A percentile compares a stretch with the other conserved stretches of the same genome.
These are phyloP conservation scores for Takifugu rubripes DNA, from an alignment of 2,797 vertebrate species.

Conservation along the genomic window DNA sequence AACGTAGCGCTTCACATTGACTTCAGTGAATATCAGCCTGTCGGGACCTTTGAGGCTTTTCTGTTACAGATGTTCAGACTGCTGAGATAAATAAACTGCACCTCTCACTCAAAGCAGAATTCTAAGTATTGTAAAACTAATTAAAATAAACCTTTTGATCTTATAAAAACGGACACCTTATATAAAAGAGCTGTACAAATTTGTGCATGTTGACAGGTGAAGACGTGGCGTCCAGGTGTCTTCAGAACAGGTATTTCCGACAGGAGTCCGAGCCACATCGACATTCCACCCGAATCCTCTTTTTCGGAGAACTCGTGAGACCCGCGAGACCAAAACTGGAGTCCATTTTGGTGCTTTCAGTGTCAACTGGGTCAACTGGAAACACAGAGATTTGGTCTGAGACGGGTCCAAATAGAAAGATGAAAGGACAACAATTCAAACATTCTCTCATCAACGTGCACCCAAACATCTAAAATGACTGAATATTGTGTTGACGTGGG, in stretches of 20 bases:
- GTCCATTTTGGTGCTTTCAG: slow-evolving; percentile 89
- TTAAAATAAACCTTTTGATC: too few relatives aligned
- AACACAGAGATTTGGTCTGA: slow-evolving; percentile 1
- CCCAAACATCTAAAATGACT: neutral
- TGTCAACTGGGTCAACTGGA: slow-evolving; percentile 86
- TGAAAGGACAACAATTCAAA: too few relatives aligned
- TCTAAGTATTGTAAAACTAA: too few relatives aligned
- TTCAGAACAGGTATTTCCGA: slow-evolving; percentile 87
- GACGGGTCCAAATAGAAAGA: neutral
- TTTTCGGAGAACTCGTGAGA: slow-evolving; percentile 80
- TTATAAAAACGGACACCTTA: too few relatives aligned
- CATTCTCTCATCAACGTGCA: too few relatives aligned
- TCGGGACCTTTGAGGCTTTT: too few relatives aligned
- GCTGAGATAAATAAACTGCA: too few relatives aligned
- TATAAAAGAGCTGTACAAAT: slow-evolving; percentile 35
- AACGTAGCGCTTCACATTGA: too few relatives aligned
- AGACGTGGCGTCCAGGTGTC: neutral
- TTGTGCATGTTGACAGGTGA: slow-evolving; percentile 2
- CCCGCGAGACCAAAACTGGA: slow-evolving; percentile 82
- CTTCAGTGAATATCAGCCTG: too few relatives aligned
- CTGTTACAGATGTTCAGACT: too few relatives aligned
- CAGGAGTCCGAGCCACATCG: slow-evolving; percentile 85
- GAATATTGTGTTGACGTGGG: neutral
- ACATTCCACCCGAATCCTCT: slow-evolving; percentile 84
- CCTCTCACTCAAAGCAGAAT: too few relatives aligned